These are phyloP conservation scores for Diplogasteroides magnus DNA, from an alignment of 1,140 invertebrate species.

Conservation along the genomic window DNA sequence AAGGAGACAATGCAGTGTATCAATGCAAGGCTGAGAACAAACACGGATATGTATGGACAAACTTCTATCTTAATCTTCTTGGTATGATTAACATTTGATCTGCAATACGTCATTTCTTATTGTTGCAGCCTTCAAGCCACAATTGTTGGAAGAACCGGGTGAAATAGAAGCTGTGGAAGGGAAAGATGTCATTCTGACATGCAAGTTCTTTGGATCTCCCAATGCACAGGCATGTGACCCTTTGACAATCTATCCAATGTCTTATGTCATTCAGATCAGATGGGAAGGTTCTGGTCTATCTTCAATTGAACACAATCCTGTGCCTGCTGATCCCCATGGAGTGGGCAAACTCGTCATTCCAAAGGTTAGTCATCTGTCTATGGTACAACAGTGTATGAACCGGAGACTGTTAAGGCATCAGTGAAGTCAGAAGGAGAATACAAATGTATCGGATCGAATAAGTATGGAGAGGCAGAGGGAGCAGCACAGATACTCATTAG, in stretches of 20 bases:
- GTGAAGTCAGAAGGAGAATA: conserved; percentile 48
- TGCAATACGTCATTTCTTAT: conserved; percentile 32
- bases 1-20: conserved; percentile 84
- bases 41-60: conserved; percentile 71
- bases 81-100: too few relatives aligned
- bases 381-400: too few relatives aligned
- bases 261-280: conserved; percentile 63
- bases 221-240: conserved; percentile 65
- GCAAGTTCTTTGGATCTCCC: conserved; percentile 87
- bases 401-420: conserved; percentile 79
- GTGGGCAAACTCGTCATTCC: conserved; percentile 71
- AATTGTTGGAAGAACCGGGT: conserved; percentile 76
- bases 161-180: conserved; percentile 73
- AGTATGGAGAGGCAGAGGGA: conserved; percentile 47
- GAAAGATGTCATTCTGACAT: conserved; percentile 74
- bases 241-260: neutral
- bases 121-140: conserved; percentile 73
- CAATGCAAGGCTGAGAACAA: conserved; percentile 97
- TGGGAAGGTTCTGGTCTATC: conserved; percentile 67
- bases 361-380: too few relatives aligned
- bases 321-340: conserved; percentile 56
- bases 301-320: conserved; percentile 32
- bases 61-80: conserved; percentile 94
- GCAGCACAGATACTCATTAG: conserved; percentile 40
- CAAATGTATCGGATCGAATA: conserved; percentile 48